These are phyloP conservation scores for Idaea biselata DNA, from an alignment of 2,888 invertebrate genomes.

Conservation along the genomic window DNA sequence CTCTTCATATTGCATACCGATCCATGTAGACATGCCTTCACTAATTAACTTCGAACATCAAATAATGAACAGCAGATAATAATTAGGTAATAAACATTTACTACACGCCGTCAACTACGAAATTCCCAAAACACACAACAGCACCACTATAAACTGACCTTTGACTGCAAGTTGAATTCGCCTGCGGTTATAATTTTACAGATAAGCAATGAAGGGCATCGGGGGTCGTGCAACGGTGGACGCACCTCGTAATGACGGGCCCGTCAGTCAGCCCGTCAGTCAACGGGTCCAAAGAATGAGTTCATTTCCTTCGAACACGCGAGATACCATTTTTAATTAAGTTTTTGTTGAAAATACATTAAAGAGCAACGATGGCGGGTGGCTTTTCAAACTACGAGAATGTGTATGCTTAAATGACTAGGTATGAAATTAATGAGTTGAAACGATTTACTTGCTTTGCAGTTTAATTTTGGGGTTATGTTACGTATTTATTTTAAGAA, in stretches of 20 bases:
- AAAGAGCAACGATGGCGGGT: slow-evolving; percentile 63
- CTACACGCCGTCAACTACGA: slow-evolving; percentile 61
- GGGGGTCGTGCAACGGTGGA: slow-evolving; percentile 54
- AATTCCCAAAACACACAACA: slow-evolving; percentile 66
- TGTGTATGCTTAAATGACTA: slow-evolving; percentile 72
- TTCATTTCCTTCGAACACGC: slow-evolving; percentile 79
- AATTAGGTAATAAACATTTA: slow-evolving; percentile 70
- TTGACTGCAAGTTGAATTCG: slow-evolving; percentile 46
- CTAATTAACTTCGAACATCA: slow-evolving; percentile 44
- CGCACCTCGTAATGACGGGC: slow-evolving; percentile 64
- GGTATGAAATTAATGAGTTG: slow-evolving; percentile 70
- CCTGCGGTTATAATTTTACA: slow-evolving; percentile 47
- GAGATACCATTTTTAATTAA: slow-evolving; percentile 80
- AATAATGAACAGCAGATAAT: slow-evolving; percentile 55
- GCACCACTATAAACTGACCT: slow-evolving; percentile 54
- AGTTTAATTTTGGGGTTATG: slow-evolving; percentile 45
- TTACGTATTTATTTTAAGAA: slow-evolving; percentile 48
- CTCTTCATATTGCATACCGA: too few relatives aligned
- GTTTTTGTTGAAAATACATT: slow-evolving; percentile 80
- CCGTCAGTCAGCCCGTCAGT: slow-evolving; percentile 75
- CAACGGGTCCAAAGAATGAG: slow-evolving; percentile 75
- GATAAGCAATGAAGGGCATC: slow-evolving; percentile 42
- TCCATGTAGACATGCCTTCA: slow-evolving; percentile 37
- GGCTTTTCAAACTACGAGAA: slow-evolving; percentile 56
- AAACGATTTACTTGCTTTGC: slow-evolving; percentile 17